These are phyloP conservation scores for Dipodomys stephensi DNA, from an alignment of 2,113 vertebrate genomes.

Conservation along the genomic window DNA sequence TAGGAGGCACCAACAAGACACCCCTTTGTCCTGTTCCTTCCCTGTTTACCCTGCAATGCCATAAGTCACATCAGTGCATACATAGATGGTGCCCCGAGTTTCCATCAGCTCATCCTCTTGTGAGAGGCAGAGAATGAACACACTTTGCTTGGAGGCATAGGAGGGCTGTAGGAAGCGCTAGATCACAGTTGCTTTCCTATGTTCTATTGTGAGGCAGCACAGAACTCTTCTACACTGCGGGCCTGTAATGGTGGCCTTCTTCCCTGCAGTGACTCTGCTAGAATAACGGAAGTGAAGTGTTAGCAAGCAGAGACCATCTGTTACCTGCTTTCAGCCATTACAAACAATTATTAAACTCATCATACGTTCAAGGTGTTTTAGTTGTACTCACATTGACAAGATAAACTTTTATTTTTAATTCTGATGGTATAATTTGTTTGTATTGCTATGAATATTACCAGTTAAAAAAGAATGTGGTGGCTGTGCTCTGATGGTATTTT, in stretches of 20 bases:
- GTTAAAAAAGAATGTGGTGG: not conserved
- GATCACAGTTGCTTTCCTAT: not conserved
- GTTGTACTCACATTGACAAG: slow-evolving; percentile 23
- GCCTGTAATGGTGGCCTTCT: not conserved
- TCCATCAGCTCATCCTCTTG: not conserved
- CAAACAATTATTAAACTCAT: slow-evolving; percentile 44
- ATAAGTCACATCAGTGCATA: not conserved
- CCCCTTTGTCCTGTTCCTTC: not conserved
- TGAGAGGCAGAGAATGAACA: not conserved
- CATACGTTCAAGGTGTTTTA: slow-evolving; percentile 24
- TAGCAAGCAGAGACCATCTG: slow-evolving; percentile 8
- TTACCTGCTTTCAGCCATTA: slow-evolving; percentile 44
- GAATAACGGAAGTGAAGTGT: not conserved
- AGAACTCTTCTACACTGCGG: not conserved
- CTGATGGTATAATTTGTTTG: slow-evolving; percentile 21
- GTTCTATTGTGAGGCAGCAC: not conserved
- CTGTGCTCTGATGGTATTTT: not conserved
- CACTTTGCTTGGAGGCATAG: no score
- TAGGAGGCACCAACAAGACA: not conserved
- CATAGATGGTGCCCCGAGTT: not conserved
- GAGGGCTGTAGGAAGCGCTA: not conserved
- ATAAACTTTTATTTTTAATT: slow-evolving; percentile 51
- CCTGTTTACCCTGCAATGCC: not conserved
- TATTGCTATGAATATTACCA: not conserved
- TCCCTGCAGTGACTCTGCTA: not conserved